Evolutionary conservation across 1,140 invertebrate genomes (phyloP), one percentile per base, ranked within the genome.

Genomic region (Eueides isabella): DNA sequence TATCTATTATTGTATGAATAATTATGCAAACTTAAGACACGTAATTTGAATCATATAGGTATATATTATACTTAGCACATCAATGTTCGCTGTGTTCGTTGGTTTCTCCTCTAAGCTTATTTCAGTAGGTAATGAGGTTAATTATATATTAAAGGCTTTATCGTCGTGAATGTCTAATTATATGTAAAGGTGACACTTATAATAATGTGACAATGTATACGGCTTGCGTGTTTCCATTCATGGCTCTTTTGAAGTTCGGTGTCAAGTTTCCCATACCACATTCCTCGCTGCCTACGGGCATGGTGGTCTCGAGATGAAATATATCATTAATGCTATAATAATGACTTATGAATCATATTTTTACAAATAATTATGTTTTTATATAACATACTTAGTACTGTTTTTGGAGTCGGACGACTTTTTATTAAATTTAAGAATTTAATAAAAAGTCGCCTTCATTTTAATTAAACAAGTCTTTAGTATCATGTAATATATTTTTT

Each of bases 1-100:
- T 86, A 80, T 76, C 80, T 83, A 85, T 86, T 86, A 79, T 82
- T 79, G 83, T 80, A 81, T 87, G 79, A 86, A 89, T 90, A 85
- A 86, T 85, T 88, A 88, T 84, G 81, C 80, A 77, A 82, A 26
- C 75, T 79, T 81, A 14, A 38, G 35, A 38, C 77, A 69, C 72
- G 80, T 62, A 75, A 64, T 65, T 44, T 44, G 31, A 33, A 29
- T 69, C 68, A 68, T 69, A 44, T n/a, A 62, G 44, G 44, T 31
- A 31, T 31, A 72, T 72, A 72, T 61, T 63, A 48, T 67, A 19
- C 29, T 55, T 29, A 28, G 62, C 16, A 66, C 31, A n/a, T n/a
- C n/a, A n/a, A n/a, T n/a, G n/a, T n/a, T n/a, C n/a, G n/a, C n/a
- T n/a, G n/a, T n/a, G n/a, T n/a, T n/a, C n/a, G n/a, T n/a, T n/a